A percentile compares a stretch with the other conserved stretches of the same genome.
These are phyloP conservation scores for Thunnus albacares DNA, from an alignment of 2,797 vertebrate species.

Conservation along the genomic window DNA sequence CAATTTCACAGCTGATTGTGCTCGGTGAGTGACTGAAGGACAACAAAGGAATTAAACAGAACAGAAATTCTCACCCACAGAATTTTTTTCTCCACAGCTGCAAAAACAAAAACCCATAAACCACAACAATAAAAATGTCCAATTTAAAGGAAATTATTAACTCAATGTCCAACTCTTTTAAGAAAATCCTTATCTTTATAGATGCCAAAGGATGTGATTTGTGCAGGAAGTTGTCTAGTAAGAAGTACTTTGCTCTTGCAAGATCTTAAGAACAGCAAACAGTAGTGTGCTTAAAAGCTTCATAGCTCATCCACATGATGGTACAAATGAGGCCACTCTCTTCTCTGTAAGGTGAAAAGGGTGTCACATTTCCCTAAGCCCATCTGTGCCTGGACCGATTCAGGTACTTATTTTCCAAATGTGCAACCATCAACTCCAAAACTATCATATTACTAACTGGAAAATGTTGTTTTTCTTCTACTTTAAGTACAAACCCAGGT, in stretches of 20 bases:
- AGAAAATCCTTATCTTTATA: conserved; percentile 8
- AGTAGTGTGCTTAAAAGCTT: conserved; percentile 7
- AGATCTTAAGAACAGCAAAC: conserved; percentile 23
- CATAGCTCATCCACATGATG: conserved; percentile 6
- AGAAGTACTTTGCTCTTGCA: background rate
- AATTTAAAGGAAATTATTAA: conserved; percentile 8
- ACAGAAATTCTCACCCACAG: background rate
- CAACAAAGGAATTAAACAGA: background rate
- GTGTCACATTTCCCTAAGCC: conserved; percentile 25
- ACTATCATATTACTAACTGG: background rate
- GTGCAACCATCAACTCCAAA: background rate
- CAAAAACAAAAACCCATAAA: background rate
- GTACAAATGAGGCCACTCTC: conserved; percentile 19
- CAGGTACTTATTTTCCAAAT: background rate
- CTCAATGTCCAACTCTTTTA: conserved; percentile 1
- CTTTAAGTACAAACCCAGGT: background rate
- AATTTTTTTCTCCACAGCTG: background rate
- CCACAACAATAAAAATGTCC: background rate
- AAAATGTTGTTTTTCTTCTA: background rate
- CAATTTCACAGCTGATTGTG: conserved; percentile 85
- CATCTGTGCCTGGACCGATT: conserved; percentile 30
- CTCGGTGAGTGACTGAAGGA: conserved; percentile 83
- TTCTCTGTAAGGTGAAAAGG: background rate
- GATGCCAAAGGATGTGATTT: conserved; percentile 7
- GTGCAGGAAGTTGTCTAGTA: background rate